Evolutionary conservation across 2,797 vertebrate species (phyloP).

Genomic region (Hippocampus kuda): DNA sequence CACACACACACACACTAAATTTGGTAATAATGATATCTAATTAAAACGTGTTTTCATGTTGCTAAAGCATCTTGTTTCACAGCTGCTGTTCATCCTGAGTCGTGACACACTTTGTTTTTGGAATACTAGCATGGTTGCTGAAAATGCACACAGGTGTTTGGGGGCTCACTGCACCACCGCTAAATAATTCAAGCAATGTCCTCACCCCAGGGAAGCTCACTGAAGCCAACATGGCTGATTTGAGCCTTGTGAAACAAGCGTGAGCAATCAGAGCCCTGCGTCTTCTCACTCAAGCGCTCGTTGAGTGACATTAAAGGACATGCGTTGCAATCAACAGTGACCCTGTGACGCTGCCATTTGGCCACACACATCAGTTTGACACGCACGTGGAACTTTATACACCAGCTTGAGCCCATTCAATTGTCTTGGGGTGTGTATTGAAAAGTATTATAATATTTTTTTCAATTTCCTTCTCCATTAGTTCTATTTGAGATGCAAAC

Average conservation of each 20-base stretch:
- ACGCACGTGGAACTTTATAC: background rate
- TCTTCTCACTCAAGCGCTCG: constrained; percentile 3
- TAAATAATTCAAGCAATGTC: constrained; percentile 40
- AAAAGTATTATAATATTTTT: background rate
- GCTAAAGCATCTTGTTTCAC: background rate
- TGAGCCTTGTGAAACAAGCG: constrained; percentile 17
- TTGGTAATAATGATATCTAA: background rate
- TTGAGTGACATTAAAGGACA: constrained; percentile 3
- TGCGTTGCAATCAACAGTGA: constrained; percentile 6
- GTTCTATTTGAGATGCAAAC: background rate
- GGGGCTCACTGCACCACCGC: constrained; percentile 20
- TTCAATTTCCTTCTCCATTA: background rate
- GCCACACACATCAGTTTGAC: background rate
- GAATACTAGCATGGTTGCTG: constrained; percentile 1
- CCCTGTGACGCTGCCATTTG: background rate
- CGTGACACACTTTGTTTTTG: background rate
- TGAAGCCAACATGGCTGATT: constrained; percentile 18
- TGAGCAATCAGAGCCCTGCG: constrained; percentile 15
- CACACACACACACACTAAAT: background rate
- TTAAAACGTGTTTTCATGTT: constrained; percentile 12
- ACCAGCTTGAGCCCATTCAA: background rate
- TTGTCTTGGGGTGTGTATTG: background rate
- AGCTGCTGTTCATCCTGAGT: background rate
- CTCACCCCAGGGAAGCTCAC: constrained; percentile 30
- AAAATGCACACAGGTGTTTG: constrained; percentile 18